These are phyloP conservation scores for Tillus elongatus DNA, from an alignment of 2,888 invertebrate genomes.

Conservation along the genomic window DNA sequence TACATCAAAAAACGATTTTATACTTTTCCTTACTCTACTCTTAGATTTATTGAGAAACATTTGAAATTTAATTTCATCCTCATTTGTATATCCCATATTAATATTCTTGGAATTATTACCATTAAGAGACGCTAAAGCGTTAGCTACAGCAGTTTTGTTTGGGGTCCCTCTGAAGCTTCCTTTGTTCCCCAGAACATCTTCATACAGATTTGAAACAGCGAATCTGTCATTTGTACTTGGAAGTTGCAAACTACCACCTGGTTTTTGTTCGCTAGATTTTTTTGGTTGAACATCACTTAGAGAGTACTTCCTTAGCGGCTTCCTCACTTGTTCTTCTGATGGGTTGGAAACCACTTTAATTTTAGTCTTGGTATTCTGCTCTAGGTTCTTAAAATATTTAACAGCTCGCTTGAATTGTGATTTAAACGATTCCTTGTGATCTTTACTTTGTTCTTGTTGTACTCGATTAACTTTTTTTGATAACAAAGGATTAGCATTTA, in stretches of 20 bases:
- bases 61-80: slow-evolving; percentile 22
- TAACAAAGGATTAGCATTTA: no score
- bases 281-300: background rate
- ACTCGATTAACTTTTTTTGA: no score
- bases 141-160: slow-evolving; percentile 22
- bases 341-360: slow-evolving; percentile 9
- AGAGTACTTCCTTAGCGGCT: slow-evolving; percentile 2
- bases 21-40: slow-evolving; percentile 22
- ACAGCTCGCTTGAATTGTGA: slow-evolving; percentile 24
- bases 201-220: slow-evolving; percentile 23
- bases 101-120: slow-evolving; percentile 15
- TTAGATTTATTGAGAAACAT: slow-evolving; percentile 22
- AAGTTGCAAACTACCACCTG: slow-evolving; percentile 24
- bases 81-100: slow-evolving; percentile 7
- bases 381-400: slow-evolving; percentile 26
- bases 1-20: slow-evolving; percentile 25
- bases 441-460: slow-evolving; percentile 11
- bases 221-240: slow-evolving; percentile 23
- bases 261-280: slow-evolving; percentile 5
- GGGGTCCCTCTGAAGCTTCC: slow-evolving; percentile 25
- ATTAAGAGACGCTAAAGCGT: slow-evolving; percentile 22
- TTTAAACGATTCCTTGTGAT: slow-evolving; percentile 10
- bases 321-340: slow-evolving; percentile 7
- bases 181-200: slow-evolving; percentile 22
- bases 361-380: slow-evolving; percentile 18